These are phyloP conservation scores for Drosophila infuscata DNA, from an alignment of 2,888 invertebrate genomes.

Conservation along the genomic window DNA sequence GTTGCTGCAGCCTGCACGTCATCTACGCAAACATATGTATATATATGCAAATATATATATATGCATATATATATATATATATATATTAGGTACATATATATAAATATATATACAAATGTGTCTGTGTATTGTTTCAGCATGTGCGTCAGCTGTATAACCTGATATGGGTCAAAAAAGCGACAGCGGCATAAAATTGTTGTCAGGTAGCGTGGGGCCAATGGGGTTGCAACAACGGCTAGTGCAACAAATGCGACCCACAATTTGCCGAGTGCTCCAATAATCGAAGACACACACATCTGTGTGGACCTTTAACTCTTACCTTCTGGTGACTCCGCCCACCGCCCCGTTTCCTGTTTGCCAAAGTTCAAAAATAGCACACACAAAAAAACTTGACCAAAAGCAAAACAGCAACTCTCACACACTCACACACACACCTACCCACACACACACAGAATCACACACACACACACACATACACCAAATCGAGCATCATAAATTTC, in stretches of 20 bases:
- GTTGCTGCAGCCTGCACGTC: constrained; percentile 25
- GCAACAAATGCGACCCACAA: constrained; percentile 56
- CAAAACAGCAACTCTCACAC: constrained; percentile 40
- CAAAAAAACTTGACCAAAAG: constrained; percentile 54
- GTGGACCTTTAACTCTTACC: constrained; percentile 36
- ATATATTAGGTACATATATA: neutral
- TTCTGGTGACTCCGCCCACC: constrained; percentile 8
- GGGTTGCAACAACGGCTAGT: constrained; percentile 19
- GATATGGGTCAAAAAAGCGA: constrained; percentile 65
- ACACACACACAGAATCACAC: neutral
- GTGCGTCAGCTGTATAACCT: constrained; percentile 33
- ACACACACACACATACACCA: constrained; percentile 3
- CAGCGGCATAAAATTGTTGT: constrained; percentile 54
- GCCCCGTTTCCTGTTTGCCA: constrained; percentile 70
- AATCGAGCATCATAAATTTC: constrained; percentile 69
- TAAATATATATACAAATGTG: neutral
- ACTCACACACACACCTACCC: constrained; percentile 15
- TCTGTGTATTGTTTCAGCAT: neutral
- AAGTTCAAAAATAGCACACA: constrained; percentile 60
- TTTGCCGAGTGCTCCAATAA: constrained; percentile 20
- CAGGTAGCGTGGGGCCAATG: constrained; percentile 68
- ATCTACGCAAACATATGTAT: constrained; percentile 19
- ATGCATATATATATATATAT: neutral
- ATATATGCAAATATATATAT: neutral
- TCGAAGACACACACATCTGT: constrained; percentile 1